A percentile compares a stretch with the other conserved stretches of the same genome.
These are phyloP conservation scores for Melanotus villosus DNA, from an alignment of 2,888 invertebrate genomes.

Conservation along the genomic window DNA sequence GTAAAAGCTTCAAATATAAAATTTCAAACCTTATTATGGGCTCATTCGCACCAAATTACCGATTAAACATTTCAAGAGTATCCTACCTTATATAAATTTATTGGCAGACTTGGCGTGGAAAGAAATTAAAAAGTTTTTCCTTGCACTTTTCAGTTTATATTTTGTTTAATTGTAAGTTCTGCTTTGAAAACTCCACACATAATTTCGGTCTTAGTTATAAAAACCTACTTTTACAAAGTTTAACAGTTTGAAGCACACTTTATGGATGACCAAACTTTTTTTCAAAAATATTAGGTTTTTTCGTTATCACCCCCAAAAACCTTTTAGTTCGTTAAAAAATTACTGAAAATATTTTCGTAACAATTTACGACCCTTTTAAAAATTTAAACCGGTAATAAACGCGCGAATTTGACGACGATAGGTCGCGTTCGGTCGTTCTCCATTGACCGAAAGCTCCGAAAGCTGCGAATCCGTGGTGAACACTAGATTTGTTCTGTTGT, in stretches of 20 bases:
- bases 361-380: background rate
- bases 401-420: slow-evolving; percentile 6
- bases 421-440: slow-evolving; percentile 3
- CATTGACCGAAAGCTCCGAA: slow-evolving; percentile 40
- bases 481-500: slow-evolving; percentile 39
- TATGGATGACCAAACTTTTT: background rate
- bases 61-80: slow-evolving; percentile 3
- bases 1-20: too few relatives aligned
- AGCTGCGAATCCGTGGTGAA: slow-evolving; percentile 38
- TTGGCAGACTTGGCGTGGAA: background rate
- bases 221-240: background rate
- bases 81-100: slow-evolving; percentile 11
- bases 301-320: background rate
- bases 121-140: slow-evolving; percentile 9
- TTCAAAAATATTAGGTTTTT: background rate
- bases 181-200: background rate
- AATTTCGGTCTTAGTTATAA: background rate
- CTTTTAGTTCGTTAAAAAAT: too few relatives aligned
- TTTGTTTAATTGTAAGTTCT: background rate
- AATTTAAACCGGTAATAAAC: background rate
- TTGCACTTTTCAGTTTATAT: slow-evolving; percentile 8
- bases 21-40: too few relatives aligned
- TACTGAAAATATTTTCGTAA: background rate
- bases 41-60: too few relatives aligned
- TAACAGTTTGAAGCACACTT: background rate